Percentiles rank a stretch among this genome's conserved stretches.
These are phyloP conservation scores for Rosalia funebris DNA, from an alignment of 2,888 invertebrate genomes.

Conservation along the genomic window DNA sequence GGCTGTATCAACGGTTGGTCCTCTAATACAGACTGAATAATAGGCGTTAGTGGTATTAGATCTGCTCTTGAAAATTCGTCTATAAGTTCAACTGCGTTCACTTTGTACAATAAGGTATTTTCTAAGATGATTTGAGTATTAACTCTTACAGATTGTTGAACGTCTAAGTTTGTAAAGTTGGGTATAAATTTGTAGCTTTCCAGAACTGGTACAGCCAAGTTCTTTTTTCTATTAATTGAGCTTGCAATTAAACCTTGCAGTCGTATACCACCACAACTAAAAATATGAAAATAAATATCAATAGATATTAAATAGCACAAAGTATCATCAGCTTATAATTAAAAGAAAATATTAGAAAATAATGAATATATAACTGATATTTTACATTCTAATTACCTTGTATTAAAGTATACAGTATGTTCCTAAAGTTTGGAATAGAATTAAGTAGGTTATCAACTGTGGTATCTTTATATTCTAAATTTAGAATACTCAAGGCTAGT, in stretches of 20 bases:
- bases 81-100: constrained; percentile 56
- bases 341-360: no score
- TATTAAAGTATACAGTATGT: no score
- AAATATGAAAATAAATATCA: no score
- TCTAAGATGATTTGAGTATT: constrained; percentile 79
- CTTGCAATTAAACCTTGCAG: constrained; percentile 81
- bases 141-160: constrained; percentile 65
- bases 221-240: constrained; percentile 75
- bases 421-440: no score
- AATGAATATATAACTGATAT: no score
- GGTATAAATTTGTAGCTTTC: constrained; percentile 81
- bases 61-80: constrained; percentile 52
- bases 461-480: no score
- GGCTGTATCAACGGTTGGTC: constrained; percentile 78
- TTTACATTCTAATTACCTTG: no score
- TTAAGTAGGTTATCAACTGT: no score
- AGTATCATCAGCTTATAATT: no score
- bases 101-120: constrained; percentile 69
- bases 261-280: constrained; percentile 79
- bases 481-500: no score
- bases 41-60: constrained; percentile 66
- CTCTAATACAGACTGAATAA: constrained; percentile 70
- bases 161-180: constrained; percentile 60
- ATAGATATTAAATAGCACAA: background rate
- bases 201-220: constrained; percentile 78